These are phyloP conservation scores for Rhyacophila evoluta DNA, from an alignment of 2,888 invertebrate species.

Conservation along the genomic window DNA sequence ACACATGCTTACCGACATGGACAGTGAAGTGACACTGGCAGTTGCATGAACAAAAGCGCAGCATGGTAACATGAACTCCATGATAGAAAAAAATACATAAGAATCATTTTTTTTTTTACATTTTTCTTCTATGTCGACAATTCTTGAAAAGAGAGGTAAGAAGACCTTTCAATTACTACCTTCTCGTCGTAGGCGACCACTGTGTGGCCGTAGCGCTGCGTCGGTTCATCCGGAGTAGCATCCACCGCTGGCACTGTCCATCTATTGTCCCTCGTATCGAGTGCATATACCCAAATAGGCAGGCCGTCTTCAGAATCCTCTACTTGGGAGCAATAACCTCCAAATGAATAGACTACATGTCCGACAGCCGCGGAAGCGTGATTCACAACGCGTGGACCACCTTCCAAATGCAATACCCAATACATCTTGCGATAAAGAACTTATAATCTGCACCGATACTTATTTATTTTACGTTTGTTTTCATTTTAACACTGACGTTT, in stretches of 20 bases:
- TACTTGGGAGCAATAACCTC: conserved; percentile 83
- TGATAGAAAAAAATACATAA: too few species aligned
- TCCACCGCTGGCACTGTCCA: conserved; percentile 71
- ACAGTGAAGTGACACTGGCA: too few species aligned
- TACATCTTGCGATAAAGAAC: conserved; percentile 68
- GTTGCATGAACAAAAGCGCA: too few species aligned
- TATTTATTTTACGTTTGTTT: neutral
- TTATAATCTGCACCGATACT: neutral
- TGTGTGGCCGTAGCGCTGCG: conserved; percentile 94
- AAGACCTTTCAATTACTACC: too few species aligned
- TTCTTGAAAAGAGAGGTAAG: too few species aligned
- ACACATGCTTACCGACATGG: too few species aligned
- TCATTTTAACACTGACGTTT: neutral
- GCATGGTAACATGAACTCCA: too few species aligned
- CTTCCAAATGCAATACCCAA: conserved; percentile 89
- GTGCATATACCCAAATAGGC: conserved; percentile 88
- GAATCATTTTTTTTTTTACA: too few species aligned
- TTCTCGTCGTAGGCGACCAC: conserved; percentile 82
- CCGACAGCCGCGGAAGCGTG: conserved; percentile 90
- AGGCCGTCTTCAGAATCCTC: conserved; percentile 79
- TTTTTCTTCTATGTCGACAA: too few species aligned
- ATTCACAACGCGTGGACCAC: conserved; percentile 92
- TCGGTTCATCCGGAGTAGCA: conserved; percentile 74
- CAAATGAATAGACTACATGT: conserved; percentile 88
- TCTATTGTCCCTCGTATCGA: conserved; percentile 79